Evolutionary conservation across 2,888 invertebrate species (phyloP).

Genomic region (Cryptophagus acutangulus): DNA sequence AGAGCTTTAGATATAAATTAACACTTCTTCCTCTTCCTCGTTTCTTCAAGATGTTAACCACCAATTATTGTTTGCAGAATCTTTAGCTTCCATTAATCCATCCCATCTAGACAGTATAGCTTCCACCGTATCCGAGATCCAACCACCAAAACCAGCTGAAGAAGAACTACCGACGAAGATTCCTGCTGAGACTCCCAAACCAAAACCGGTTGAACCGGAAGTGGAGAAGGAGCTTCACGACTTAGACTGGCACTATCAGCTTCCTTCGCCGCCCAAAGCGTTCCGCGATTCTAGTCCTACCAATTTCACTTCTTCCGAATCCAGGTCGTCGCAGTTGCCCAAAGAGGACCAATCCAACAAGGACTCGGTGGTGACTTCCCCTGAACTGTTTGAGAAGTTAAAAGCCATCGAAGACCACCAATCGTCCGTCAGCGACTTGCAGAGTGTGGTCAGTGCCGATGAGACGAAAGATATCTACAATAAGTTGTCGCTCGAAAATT

Average conservation of each 20-base stretch:
- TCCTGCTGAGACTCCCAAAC: background rate
- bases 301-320: slow-evolving; percentile 29
- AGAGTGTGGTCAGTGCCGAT: slow-evolving; percentile 35
- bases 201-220: background rate
- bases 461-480: slow-evolving; percentile 38
- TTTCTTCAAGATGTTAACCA: no score
- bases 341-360: slow-evolving; percentile 28
- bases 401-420: slow-evolving; percentile 37
- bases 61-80: no score
- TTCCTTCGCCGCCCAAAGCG: slow-evolving; percentile 58
- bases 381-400: slow-evolving; percentile 45
- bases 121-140: background rate
- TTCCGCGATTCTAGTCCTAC: slow-evolving; percentile 50
- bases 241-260: slow-evolving; percentile 53
- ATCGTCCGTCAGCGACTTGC: slow-evolving; percentile 30
- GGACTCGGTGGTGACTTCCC: slow-evolving; percentile 46
- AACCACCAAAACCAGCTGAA: no score
- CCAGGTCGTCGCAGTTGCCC: no score
- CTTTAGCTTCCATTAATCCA: slow-evolving; percentile 25
- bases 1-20: no score
- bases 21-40: no score
- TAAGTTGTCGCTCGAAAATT: slow-evolving; percentile 43
- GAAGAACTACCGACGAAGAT: no score
- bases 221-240: slow-evolving; percentile 24
- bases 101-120: slow-evolving; percentile 2